phyloP scores from a whole-genome alignment of 2,797 vertebrate genomes.

The Phrynocephalus vlangalii region DNA sequence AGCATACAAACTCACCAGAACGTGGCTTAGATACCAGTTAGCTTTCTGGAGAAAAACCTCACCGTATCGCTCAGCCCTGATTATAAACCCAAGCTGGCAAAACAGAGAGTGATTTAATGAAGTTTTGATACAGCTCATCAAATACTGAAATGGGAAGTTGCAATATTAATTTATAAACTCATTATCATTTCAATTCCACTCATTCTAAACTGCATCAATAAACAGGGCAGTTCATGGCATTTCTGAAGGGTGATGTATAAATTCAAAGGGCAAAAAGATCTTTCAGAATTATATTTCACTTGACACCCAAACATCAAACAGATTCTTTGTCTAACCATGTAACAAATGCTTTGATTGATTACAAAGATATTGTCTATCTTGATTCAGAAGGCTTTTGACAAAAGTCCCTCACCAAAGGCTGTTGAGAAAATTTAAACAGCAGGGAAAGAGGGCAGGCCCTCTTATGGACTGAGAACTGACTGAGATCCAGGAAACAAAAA shows the following conservation, averaged over 20 bases:
- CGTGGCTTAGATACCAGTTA: background rate
- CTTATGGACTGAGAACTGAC: too few relatives aligned
- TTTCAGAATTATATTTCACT: constrained; percentile 68
- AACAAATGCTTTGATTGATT: constrained; percentile 46
- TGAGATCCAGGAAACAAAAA: too few relatives aligned
- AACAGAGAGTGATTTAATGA: constrained; percentile 73
- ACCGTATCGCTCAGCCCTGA: constrained; percentile 40
- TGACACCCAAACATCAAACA: constrained; percentile 68
- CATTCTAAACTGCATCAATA: constrained; percentile 69
- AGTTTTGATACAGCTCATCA: constrained; percentile 77
- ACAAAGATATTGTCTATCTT: too few relatives aligned
- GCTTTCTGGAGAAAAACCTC: constrained; percentile 28
- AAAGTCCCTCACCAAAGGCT: too few relatives aligned
- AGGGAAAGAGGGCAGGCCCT: too few relatives aligned
- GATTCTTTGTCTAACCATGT: constrained; percentile 59
- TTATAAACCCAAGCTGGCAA: constrained; percentile 59
- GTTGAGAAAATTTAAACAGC: too few relatives aligned
- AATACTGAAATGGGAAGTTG: constrained; percentile 71
- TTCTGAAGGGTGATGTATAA: constrained; percentile 67
- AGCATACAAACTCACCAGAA: fast-evolving
- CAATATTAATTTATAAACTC: constrained; percentile 75
- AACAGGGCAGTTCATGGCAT: constrained; percentile 58
- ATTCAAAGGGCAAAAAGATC: constrained; percentile 67
- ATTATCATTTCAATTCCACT: constrained; percentile 74
- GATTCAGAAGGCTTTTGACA: too few relatives aligned